phyloP scores from a whole-genome alignment of 1,140 invertebrate genomes.

The Saxidomus purpurata region DNA sequence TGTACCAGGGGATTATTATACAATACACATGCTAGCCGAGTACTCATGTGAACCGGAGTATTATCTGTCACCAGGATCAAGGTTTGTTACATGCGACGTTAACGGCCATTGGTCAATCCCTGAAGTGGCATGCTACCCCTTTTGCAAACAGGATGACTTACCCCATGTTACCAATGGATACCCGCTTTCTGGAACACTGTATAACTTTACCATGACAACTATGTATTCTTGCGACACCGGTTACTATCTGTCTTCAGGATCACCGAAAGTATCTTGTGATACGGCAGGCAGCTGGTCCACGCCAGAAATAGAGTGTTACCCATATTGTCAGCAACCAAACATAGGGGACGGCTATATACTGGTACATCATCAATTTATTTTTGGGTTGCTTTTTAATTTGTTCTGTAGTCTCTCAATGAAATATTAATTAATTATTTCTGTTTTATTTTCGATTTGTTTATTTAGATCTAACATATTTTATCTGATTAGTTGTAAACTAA shows the following conservation, averaged over 20 bases:
- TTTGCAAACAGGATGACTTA: neutral
- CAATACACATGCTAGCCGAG: neutral
- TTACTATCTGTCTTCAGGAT: neutral
- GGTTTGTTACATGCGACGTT: neutral
- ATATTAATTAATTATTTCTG: too few relatives aligned
- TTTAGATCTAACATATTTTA: too few relatives aligned
- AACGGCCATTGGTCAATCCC: neutral
- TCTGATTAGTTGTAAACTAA: too few relatives aligned
- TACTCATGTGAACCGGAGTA: neutral
- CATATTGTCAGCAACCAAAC: neutral
- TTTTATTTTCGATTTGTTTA: too few relatives aligned
- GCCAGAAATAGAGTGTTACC: neutral
- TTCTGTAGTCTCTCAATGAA: too few relatives aligned
- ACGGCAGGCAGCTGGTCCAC: neutral
- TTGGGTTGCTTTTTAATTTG: too few relatives aligned
- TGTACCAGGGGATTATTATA: neutral
- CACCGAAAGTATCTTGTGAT: neutral
- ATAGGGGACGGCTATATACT: neutral
- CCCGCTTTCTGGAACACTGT: neutral
- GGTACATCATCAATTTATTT: too few relatives aligned
- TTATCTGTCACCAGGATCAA: neutral
- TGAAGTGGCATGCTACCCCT: neutral
- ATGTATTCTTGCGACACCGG: neutral
- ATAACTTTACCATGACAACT: neutral
- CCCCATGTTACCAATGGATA: neutral